Base-by-base conservation (phyloP, 2,797 vertebrate genomes). In the Lagodon rhomboides region DNA sequence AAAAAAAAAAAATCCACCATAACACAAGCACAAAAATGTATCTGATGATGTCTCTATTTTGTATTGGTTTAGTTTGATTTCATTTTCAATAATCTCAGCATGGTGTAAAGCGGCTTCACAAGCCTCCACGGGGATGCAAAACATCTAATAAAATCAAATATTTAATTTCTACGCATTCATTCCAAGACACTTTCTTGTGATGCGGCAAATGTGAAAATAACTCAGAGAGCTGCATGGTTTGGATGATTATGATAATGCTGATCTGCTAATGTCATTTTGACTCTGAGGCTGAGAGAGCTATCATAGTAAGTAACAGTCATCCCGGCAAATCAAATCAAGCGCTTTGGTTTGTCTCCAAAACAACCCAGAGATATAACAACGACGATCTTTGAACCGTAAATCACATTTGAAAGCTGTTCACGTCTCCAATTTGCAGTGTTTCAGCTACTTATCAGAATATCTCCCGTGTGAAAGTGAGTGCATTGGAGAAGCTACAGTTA, bases 401-500 rank as follows among this genome's bases (percentile, higher is more conserved):
- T 93, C 88, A 92, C 87, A 93, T 94, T 92, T 93, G 85, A 93
- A 91, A 92, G 91, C 91, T 87, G 87, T 88, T 91, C 83, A 73
- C 75, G 69, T 94, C 89, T 94, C 87, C 90, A 94, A 94, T 94
- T 93, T 93, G 85, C 85, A 13, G 80, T 87, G 87, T 93, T 93
- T 91, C 87, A 93, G 93, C 89, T 92, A 91, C 92, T 93, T 95
- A 95, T 94, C 91, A 76, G 90, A 85, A 87, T 91, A 94, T 94
- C 94, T 93, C 92, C 89, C 66, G 84, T 92, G 91, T 94, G 92
- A 92, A 91, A 94, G 92, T 86, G 90, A 93, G 82, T 74, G 89
- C 69, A 86, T 90, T 89, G 84, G 90, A 93, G 90, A 94, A 91
- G 94, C 93, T 93, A 91, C 93, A 93, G 93, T 92, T 93, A 93